These are phyloP conservation scores for Lasioglossum marginatum DNA, from an alignment of 2,888 invertebrate genomes.

Conservation along the genomic window DNA sequence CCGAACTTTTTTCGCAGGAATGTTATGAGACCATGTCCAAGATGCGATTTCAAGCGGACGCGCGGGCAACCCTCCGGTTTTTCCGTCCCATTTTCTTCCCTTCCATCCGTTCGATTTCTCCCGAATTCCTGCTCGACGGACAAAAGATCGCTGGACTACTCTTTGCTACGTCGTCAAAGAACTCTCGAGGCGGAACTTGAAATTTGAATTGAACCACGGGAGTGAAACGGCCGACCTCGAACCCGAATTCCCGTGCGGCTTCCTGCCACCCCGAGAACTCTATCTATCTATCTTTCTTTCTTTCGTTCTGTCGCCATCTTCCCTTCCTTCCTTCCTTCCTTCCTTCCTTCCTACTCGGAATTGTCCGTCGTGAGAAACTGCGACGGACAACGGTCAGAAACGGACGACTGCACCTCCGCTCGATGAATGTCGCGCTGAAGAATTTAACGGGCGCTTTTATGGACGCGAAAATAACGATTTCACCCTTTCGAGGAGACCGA, in stretches of 20 bases:
- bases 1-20: not conserved
- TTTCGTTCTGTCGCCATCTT: not conserved
- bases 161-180: slow-evolving; percentile 32
- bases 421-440: not conserved
- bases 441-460: not conserved
- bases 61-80: not conserved
- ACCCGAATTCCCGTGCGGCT: slow-evolving; percentile 3
- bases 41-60: slow-evolving; percentile 22
- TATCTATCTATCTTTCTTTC: not conserved
- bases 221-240: slow-evolving; percentile 24
- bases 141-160: slow-evolving; percentile 21
- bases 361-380: not conserved
- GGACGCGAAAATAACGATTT: not conserved
- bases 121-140: slow-evolving; percentile 27
- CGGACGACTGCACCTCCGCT: not conserved
- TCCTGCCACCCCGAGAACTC: not conserved
- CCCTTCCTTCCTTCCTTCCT: not conserved
- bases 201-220: slow-evolving; percentile 45
- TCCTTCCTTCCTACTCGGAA: not conserved
- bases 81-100: not conserved
- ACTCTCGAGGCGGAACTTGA: slow-evolving; percentile 44
- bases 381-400: not conserved
- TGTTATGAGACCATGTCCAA: slow-evolving; percentile 3
- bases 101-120: slow-evolving; percentile 10
- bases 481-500: not conserved